Base-by-base conservation (phyloP, 2,797 vertebrate genomes). In the Pterois miles region DNA sequence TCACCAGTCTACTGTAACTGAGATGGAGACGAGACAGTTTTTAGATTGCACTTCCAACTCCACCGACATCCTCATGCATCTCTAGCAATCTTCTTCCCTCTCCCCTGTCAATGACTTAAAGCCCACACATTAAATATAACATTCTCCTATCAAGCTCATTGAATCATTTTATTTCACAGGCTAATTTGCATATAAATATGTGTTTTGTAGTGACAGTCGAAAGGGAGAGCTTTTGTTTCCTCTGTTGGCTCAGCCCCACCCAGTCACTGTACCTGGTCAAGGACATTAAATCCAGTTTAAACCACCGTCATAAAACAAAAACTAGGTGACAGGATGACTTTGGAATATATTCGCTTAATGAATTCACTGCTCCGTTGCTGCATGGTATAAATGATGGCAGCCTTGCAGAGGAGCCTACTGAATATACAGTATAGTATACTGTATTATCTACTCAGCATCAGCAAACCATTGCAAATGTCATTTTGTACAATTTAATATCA, bases 111-210 rank as follows among this genome's bases (percentile, higher is more conserved):
- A 62, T 38, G 71, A 72, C 67, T 79, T 46, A 75, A 71, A 59
- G 53, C 43, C 18, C 62, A 38, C 62, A 71, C 79, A 82, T 84
- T 75, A 86, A 86, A 86, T 85, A 71, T 31, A 74, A 76, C 48
- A 65, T 78, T 85, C 85, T 64, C 12, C 69, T 75, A 84, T 88
- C 73, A 33, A 82, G 43, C 16, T 36, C 68, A 86, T 65, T 66
- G 52, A 82, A 75, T 83, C 40, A 68, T 80, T 82, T 83, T 75
- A 84, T 71, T 89, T 72, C 62, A 74, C 76, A 53, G 36, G 31
- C 34, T 72, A 54, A 84, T 90, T 85, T 90, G 67, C 81, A 86
- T 86, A 67, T 66, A 85, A 68, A 80, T 85, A 84, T 81, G 66
- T 89, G 81, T 84, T 63, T 72, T 18, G 1, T 40, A 46, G 71